Evolutionary conservation across 2,797 vertebrate genomes (phyloP).

Genomic region (Rhabdophis nuchalis): DNA sequence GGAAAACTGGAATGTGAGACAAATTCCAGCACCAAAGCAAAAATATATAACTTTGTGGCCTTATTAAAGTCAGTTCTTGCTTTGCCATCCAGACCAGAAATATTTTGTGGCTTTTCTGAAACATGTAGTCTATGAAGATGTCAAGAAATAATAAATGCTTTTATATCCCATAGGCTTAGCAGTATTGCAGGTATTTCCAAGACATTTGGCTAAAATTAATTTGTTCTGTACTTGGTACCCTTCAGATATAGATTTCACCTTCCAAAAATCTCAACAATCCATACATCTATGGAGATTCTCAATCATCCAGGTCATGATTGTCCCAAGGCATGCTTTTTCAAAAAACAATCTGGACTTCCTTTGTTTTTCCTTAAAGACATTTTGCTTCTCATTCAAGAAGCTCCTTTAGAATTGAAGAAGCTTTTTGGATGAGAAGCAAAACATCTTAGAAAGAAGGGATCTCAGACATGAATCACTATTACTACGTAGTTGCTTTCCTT

Average conservation of each 20-base stretch:
- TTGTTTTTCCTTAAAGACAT: neutral
- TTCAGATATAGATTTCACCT: neutral
- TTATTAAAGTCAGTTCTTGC: neutral
- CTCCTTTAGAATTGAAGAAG: neutral
- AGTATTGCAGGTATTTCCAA: neutral
- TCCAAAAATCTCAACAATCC: neutral
- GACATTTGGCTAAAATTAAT: neutral
- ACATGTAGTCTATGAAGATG: neutral
- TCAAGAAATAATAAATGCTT: neutral
- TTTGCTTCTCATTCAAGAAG: neutral
- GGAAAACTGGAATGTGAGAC: neutral
- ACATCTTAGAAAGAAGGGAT: neutral
- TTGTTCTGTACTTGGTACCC: neutral
- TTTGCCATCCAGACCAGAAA: neutral
- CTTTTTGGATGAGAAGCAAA: neutral
- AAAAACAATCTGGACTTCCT: neutral
- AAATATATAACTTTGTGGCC: neutral
- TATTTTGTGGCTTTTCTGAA: neutral
- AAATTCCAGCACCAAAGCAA: neutral
- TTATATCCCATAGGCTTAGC: neutral
- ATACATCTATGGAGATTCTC: neutral
- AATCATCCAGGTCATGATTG: neutral
- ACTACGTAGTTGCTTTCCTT: neutral
- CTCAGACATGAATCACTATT: neutral
- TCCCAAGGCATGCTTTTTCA: neutral